Evolutionary conservation across 2,888 invertebrate species (phyloP).

Genomic region (Phalangium opilio): DNA sequence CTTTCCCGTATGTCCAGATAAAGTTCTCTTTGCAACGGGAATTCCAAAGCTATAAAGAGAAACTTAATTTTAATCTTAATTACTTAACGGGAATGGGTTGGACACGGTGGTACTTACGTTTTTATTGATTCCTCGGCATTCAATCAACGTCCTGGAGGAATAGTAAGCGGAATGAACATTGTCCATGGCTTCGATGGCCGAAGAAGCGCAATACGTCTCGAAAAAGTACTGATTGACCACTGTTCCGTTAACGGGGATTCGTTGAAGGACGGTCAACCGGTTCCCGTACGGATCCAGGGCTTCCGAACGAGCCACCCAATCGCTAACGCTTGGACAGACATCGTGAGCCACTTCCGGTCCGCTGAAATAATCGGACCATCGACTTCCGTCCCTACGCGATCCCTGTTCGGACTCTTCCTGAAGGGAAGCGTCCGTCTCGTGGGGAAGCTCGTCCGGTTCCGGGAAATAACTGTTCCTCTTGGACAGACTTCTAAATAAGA

Average conservation of each 20-base stretch:
- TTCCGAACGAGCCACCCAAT: conserved; percentile 13
- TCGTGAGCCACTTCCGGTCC: conserved; percentile 6
- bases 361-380: too few species aligned
- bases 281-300: conserved; percentile 15
- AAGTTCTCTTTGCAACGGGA: conserved; percentile 15
- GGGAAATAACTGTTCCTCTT: too few species aligned
- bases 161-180: neutral
- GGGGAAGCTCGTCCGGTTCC: too few species aligned
- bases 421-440: too few species aligned
- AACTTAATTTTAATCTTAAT: too few species aligned
- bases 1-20: conserved; percentile 18
- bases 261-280: conserved; percentile 11
- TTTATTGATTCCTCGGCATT: conserved; percentile 16
- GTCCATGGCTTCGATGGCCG: neutral
- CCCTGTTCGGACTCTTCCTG: too few species aligned
- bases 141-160: neutral
- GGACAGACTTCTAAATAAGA: too few species aligned
- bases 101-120: conserved; percentile 7
- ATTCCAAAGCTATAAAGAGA: conserved; percentile 7
- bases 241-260: conserved; percentile 13
- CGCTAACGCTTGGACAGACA: conserved; percentile 14
- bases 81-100: too few species aligned
- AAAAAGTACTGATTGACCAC: conserved; percentile 14
- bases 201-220: conserved; percentile 12
- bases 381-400: too few species aligned